A percentile compares a stretch with the other conserved stretches of the same genome.
These are phyloP conservation scores for Argyrosomus regius DNA, from an alignment of 2,797 vertebrate genomes.

Conservation along the genomic window DNA sequence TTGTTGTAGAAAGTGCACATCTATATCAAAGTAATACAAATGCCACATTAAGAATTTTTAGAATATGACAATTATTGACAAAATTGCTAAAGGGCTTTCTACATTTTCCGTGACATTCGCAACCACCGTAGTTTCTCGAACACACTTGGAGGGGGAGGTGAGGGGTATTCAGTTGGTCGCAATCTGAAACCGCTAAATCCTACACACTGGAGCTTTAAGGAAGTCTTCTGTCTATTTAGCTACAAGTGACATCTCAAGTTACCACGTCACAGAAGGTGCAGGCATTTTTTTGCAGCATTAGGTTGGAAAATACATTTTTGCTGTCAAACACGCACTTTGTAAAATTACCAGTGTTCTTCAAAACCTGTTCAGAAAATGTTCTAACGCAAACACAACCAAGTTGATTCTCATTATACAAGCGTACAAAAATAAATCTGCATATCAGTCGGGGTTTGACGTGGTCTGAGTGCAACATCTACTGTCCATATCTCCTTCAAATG, in stretches of 20 bases:
- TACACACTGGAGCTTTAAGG: not conserved
- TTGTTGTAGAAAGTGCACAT: not conserved
- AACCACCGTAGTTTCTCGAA: no score
- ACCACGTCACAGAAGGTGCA: conserved; percentile 33
- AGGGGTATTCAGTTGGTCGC: no score
- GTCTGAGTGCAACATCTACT: not conserved
- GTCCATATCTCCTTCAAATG: not conserved
- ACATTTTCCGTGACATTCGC: no score
- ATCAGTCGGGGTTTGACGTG: not conserved
- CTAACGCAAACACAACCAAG: not conserved
- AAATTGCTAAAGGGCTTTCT: no score
- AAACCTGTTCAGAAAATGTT: not conserved
- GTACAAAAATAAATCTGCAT: not conserved
- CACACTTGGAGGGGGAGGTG: no score
- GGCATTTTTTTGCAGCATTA: conserved; percentile 33
- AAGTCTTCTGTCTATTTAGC: conserved; percentile 4
- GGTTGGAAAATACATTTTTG: conserved; percentile 11
- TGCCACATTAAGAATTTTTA: not conserved
- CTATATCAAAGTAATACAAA: not conserved
- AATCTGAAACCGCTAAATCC: no score
- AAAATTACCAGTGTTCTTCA: not conserved
- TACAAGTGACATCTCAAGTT: conserved; percentile 23
- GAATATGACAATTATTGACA: not conserved
- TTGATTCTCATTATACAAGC: not conserved
- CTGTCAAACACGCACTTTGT: not conserved